phyloP scores from a whole-genome alignment of 2,888 invertebrate species.

The Heliconius ismenius region DNA sequence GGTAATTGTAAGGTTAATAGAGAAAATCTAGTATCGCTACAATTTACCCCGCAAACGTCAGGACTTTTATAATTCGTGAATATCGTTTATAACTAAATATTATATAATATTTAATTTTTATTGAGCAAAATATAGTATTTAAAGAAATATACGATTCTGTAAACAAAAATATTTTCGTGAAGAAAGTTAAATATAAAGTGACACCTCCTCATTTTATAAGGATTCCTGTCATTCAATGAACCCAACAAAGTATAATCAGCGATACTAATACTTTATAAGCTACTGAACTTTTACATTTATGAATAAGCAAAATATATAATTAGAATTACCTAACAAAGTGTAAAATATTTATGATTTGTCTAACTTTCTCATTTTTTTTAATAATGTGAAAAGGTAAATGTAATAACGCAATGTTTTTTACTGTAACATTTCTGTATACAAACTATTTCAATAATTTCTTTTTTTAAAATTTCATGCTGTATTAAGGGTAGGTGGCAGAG shows the following conservation, averaged over 20 bases:
- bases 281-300: constrained; percentile 17
- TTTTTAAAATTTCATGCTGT: no score
- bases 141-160: neutral
- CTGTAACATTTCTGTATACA: no score
- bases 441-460: no score
- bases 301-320: constrained; percentile 7
- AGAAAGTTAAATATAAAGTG: constrained; percentile 12
- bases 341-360: neutral
- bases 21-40: no score
- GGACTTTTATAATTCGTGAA: no score
- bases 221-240: constrained; percentile 41
- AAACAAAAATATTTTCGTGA: neutral
- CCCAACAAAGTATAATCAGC: constrained; percentile 39
- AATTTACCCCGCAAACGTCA: no score
- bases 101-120: neutral
- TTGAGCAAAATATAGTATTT: neutral
- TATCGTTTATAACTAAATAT: no score
- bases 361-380: no score
- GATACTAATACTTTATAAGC: constrained; percentile 28
- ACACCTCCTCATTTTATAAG: constrained; percentile 31
- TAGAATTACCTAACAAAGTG: neutral
- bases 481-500: no score
- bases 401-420: neutral
- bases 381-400: no score
- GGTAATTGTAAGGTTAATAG: no score